Evolutionary conservation across 2,888 invertebrate species (phyloP).

Genomic region (Sphaerophoria rueppellii): DNA sequence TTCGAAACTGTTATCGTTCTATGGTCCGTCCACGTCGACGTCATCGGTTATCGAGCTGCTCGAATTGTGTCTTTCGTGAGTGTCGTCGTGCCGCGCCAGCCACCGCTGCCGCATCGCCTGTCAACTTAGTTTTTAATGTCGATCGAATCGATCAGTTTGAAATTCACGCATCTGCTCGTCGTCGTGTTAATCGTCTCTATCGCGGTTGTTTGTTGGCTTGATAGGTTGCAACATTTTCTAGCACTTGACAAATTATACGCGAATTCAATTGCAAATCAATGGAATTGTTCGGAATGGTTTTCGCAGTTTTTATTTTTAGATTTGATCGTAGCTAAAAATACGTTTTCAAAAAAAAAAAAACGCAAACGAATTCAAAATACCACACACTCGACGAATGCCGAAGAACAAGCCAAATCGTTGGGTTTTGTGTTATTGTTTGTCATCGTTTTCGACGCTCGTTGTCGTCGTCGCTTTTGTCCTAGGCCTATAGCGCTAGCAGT

Average conservation of each 20-base stretch:
- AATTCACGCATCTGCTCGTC: slow-evolving; percentile 58
- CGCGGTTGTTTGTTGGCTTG: not conserved
- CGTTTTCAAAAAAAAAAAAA: slow-evolving; percentile 2
- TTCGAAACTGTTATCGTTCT: not conserved
- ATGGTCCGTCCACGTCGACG: not conserved
- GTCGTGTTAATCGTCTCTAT: slow-evolving; percentile 1
- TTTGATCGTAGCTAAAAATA: slow-evolving; percentile 62
- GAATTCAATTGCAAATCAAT: slow-evolving; percentile 67
- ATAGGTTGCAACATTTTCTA: slow-evolving; percentile 36
- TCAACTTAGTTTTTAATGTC: slow-evolving; percentile 46
- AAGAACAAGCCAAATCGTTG: not conserved
- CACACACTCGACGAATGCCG: slow-evolving; percentile 57
- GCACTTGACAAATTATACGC: slow-evolving; percentile 67
- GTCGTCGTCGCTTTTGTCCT: not conserved
- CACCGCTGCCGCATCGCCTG: slow-evolving; percentile 14
- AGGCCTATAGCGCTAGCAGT: too few relatives aligned
- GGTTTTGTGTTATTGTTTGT: slow-evolving; percentile 18
- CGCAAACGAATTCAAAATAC: slow-evolving; percentile 47
- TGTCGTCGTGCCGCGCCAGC: not conserved
- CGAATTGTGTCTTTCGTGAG: not conserved
- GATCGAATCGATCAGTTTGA: slow-evolving; percentile 60
- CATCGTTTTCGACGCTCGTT: slow-evolving; percentile 15
- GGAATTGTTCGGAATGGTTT: slow-evolving; percentile 61
- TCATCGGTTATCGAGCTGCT: slow-evolving; percentile 5
- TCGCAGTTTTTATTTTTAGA: slow-evolving; percentile 56